Base-by-base conservation (phyloP, 2,888 invertebrate species). In the Tigriopus californicus region DNA sequence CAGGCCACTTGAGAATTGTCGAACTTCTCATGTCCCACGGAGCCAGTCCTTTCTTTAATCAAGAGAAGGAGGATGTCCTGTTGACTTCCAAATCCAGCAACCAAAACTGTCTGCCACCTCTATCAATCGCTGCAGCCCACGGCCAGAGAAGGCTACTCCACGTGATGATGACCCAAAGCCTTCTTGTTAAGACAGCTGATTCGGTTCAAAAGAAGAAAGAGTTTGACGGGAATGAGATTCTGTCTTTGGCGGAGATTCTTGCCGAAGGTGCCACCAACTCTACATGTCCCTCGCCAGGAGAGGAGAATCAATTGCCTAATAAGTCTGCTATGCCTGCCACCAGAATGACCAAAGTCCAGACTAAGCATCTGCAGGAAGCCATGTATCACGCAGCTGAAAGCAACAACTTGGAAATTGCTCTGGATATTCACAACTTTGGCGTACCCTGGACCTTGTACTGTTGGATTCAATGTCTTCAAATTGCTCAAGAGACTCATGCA, bases 371-470 rank as follows among this genome's bases (percentile, higher is more conserved):
- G 61, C 88, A 90, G 68, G 90, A 91, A 71, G 89, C 91, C 22
- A 86, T 92, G 86, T 92, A 91, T 69, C 89, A 89, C 68, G 87
- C 88, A 62, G 85, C 89, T 0, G 91, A 91, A 71, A 88, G 86
- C 69, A 87, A 88, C 67, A 85, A 89, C 70, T 74, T 90, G 66
- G 90, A 91, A 68, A 85, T 91, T 64, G 89, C 90, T 0, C 76
- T 90, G 66, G 90, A 91, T 68, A 75, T 92, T 41, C 79, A 89
- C 61, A 82, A 85, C 44, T 72, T 89, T 56, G 87, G 89, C 33
- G 83, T 91, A 12, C 83, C 86, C 2, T 92, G 91, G 91, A 89
- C 88, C 0, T 71, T 90, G 24, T 88, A 91, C 69, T 88, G 88
- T 65, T 92, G 91, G 91, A 87, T 87, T 76, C 80, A 86, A 67